Evolutionary conservation across 2,113 vertebrate species (phyloP).

Genomic region (Psettodes erumei): DNA sequence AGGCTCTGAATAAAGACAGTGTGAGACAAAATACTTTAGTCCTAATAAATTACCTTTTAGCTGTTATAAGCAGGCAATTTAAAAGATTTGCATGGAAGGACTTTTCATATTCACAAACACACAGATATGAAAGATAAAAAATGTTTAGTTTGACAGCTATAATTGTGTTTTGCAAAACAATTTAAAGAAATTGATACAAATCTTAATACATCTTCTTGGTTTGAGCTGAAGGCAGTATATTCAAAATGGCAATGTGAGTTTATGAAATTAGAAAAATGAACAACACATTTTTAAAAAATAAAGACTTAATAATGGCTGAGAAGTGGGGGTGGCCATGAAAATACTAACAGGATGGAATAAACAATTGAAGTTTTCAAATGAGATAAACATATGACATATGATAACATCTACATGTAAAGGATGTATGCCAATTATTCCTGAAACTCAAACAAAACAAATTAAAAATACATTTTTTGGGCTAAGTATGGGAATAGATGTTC

Average conservation of each 20-base stretch:
- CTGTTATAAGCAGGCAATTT: slow-evolving; percentile 5
- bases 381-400: slow-evolving; percentile 9
- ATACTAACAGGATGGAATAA: slow-evolving; percentile 20
- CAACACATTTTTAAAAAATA: slow-evolving; percentile 41
- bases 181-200: slow-evolving; percentile 1
- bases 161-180: not conserved
- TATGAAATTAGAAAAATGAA: slow-evolving; percentile 35
- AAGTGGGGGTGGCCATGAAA: slow-evolving; percentile 31
- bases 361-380: slow-evolving; percentile 29
- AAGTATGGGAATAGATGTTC: slow-evolving; percentile 61
- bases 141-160: not conserved
- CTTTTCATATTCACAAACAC: slow-evolving; percentile 16
- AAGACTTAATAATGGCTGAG: slow-evolving; percentile 39
- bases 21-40: not conserved
- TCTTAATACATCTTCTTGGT: slow-evolving; percentile 21
- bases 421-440: slow-evolving; percentile 35
- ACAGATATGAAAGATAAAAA: slow-evolving; percentile 12
- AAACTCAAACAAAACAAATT: slow-evolving; percentile 28
- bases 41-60: not conserved
- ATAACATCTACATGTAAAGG: slow-evolving; percentile 31
- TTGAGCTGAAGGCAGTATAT: slow-evolving; percentile 54
- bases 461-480: slow-evolving; percentile 36
- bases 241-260: slow-evolving; percentile 27
- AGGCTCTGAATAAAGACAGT: not conserved
- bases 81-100: slow-evolving; percentile 5